A percentile compares a stretch with the other conserved stretches of the same genome.
phyloP scores from a whole-genome alignment of 2,113 vertebrate species.

The Chrysemys picta region DNA sequence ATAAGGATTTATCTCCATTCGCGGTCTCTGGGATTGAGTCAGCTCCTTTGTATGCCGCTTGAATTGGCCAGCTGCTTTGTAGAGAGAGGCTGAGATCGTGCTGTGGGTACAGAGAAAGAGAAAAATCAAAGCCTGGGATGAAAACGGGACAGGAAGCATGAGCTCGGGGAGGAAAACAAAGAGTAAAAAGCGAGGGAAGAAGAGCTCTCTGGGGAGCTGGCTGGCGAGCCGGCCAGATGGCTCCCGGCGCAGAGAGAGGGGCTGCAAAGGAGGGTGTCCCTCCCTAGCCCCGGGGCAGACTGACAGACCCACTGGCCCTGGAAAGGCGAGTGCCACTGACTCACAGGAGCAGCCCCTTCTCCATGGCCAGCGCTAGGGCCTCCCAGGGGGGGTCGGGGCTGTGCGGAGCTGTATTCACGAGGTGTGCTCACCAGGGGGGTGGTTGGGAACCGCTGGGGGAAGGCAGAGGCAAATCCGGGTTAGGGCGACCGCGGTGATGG shows the following conservation, averaged over 20 bases:
- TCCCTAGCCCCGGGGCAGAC: background rate
- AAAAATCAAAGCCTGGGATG: conserved; percentile 52
- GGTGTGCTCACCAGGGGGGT: too few species aligned
- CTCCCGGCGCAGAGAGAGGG: background rate
- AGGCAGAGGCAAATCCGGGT: background rate
- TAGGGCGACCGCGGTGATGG: background rate
- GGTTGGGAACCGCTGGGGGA: too few species aligned
- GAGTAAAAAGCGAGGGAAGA: background rate
- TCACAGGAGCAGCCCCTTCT: too few species aligned
- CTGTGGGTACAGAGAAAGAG: conserved; percentile 79
- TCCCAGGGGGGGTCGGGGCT: background rate
- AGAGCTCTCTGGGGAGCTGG: background rate
- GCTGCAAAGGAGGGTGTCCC: background rate
- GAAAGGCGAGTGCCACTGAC: too few species aligned
- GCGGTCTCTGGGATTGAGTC: conserved; percentile 89
- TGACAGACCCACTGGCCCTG: background rate
- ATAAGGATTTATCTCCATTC: conserved; percentile 87
- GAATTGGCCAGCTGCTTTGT: conserved; percentile 84
- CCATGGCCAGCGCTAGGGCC: too few species aligned
- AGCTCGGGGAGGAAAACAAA: background rate
- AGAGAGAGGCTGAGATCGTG: conserved; percentile 78
- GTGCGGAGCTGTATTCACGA: background rate
- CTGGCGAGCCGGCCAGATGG: background rate
- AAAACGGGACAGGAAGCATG: conserved; percentile 19
- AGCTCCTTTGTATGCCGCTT: conserved; percentile 89